Percentiles rank a stretch among this genome's conserved stretches.
Evolutionary conservation across 2,113 vertebrate genomes (phyloP).

Genomic region (Dipodomys ordii): DNA sequence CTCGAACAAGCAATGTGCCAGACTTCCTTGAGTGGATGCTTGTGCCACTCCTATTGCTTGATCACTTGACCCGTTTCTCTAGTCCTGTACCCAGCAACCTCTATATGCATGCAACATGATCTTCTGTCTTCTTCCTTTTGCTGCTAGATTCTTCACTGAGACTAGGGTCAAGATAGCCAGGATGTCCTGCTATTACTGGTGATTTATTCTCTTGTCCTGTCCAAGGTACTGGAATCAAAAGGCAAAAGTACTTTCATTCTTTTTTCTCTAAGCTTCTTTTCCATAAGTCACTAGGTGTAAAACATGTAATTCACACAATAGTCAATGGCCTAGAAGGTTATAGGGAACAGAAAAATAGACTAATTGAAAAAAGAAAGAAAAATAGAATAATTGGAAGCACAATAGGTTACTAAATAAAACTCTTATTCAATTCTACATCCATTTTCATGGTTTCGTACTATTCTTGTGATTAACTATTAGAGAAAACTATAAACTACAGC

Average conservation of each 20-base stretch:
- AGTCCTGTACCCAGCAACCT: neutral
- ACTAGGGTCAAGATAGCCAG: neutral
- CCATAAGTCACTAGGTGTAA: neutral
- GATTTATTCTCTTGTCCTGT: neutral
- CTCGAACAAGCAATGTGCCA: neutral
- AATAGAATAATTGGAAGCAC: neutral
- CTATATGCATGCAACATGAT: neutral
- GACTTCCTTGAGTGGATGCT: neutral
- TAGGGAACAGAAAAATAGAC: slow-evolving; percentile 16
- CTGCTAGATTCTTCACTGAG: neutral
- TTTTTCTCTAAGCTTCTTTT: neutral
- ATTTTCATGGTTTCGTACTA: neutral
- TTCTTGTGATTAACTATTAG: neutral
- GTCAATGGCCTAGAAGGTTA: neutral
- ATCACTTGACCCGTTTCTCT: neutral
- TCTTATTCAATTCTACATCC: neutral
- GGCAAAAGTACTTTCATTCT: neutral
- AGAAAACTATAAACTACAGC: neutral
- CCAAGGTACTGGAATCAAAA: neutral
- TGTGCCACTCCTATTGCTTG: rapidly evolving
- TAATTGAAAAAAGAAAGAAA: neutral
- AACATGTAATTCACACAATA: neutral
- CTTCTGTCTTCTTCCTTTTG: neutral
- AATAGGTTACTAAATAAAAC: neutral
- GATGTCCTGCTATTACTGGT: neutral